phyloP scores from a whole-genome alignment of 2,113 vertebrate species.

The Mus pahari region DNA sequence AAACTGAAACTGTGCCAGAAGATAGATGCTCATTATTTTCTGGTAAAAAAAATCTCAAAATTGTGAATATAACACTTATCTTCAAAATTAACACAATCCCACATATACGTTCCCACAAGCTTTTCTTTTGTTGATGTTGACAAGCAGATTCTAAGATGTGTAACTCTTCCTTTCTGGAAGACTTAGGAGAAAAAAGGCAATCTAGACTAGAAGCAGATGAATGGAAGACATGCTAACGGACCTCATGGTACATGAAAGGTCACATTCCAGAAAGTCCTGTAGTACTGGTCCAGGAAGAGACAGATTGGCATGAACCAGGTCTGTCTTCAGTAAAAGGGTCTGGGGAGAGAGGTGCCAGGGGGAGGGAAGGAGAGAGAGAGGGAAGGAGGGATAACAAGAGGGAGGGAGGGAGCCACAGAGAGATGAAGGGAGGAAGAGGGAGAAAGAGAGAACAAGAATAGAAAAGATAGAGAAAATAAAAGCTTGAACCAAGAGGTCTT shows the following conservation, averaged over 20 bases:
- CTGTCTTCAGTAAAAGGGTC: background rate
- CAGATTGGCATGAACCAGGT: background rate
- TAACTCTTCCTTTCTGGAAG: background rate
- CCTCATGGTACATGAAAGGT: too few relatives aligned
- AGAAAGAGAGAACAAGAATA: background rate
- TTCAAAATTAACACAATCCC: background rate
- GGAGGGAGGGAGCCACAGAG: background rate
- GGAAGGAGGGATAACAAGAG: background rate
- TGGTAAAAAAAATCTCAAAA: background rate
- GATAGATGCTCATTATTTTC: background rate
- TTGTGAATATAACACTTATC: background rate
- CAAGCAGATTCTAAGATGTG: background rate
- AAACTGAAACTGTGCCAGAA: background rate
- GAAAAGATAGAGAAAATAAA: background rate
- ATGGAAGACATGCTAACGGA: too few relatives aligned
- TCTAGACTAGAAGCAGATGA: background rate
- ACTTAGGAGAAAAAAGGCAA: background rate
- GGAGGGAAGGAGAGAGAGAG: background rate
- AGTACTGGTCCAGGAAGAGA: too few relatives aligned
- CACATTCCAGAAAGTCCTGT: background rate
- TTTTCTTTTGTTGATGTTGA: background rate
- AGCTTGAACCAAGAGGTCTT: background rate
- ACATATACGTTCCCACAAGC: too few relatives aligned
- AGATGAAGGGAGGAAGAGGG: background rate
- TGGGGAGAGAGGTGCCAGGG: background rate